These are phyloP conservation scores for Barypeithes pellucidus DNA, from an alignment of 2,888 invertebrate genomes.

Conservation along the genomic window DNA sequence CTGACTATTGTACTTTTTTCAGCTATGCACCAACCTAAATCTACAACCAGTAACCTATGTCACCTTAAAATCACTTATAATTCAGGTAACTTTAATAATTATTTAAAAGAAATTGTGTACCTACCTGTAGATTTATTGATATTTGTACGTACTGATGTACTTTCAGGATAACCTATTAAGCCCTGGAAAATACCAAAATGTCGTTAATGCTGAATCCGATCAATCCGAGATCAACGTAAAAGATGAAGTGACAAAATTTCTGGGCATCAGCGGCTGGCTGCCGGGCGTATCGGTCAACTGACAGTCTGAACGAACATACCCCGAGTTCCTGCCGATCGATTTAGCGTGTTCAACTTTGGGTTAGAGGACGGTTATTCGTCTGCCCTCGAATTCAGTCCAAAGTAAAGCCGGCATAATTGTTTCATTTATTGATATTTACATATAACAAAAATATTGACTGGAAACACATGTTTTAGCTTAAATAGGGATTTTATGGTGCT, in stretches of 20 bases:
- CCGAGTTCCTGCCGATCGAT: slow-evolving; percentile 12
- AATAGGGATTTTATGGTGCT: slow-evolving; percentile 7
- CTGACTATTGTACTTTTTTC: slow-evolving; percentile 61
- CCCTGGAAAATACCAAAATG: slow-evolving; percentile 60
- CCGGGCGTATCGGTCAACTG: slow-evolving; percentile 63
- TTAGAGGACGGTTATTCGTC: slow-evolving; percentile 3
- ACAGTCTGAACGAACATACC: slow-evolving; percentile 35
- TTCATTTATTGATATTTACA: not conserved
- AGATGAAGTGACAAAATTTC: slow-evolving; percentile 66
- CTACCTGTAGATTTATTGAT: no score
- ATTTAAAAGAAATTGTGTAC: not conserved
- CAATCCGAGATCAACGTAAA: slow-evolving; percentile 61
- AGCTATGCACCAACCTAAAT: slow-evolving; percentile 85
- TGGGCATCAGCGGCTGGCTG: slow-evolving; percentile 66
- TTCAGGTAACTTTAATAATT: slow-evolving; percentile 72
- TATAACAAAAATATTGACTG: not conserved
- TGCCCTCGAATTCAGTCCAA: not conserved
- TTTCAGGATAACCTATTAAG: slow-evolving; percentile 65
- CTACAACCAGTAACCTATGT: slow-evolving; percentile 91
- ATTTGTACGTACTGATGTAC: slow-evolving; percentile 26
- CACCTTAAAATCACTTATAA: slow-evolving; percentile 88
- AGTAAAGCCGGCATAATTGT: not conserved
- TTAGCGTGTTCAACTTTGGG: not conserved
- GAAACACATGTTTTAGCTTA: not conserved
- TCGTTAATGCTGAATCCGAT: slow-evolving; percentile 56